phyloP scores from a whole-genome alignment of 2,797 vertebrate species.

The Sparidentex hasta region DNA sequence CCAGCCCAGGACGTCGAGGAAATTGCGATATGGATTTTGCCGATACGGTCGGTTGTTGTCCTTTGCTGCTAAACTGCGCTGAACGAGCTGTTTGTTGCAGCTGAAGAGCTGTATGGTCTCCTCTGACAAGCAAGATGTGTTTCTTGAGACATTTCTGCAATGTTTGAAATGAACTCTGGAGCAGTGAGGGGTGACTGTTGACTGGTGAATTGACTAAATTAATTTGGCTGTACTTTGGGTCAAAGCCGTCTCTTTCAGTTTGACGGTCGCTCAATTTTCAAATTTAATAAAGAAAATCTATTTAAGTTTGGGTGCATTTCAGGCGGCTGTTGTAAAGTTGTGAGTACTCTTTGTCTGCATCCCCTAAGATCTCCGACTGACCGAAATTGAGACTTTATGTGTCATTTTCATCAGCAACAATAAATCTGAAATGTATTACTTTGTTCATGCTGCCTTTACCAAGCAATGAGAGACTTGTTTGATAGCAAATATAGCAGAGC shows the following conservation, averaged over 20 bases:
- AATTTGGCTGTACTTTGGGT: slow-evolving; percentile 28
- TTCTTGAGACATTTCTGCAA: slow-evolving; percentile 50
- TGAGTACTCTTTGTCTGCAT: background rate
- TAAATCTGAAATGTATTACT: background rate
- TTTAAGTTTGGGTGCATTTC: background rate
- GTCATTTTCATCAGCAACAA: background rate
- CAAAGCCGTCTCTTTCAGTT: slow-evolving; percentile 21
- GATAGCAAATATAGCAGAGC: slow-evolving; percentile 3
- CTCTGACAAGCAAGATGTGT: slow-evolving; percentile 50
- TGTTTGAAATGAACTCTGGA: slow-evolving; percentile 52
- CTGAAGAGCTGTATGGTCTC: slow-evolving; percentile 47
- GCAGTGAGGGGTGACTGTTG: slow-evolving; percentile 30
- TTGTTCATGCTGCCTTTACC: background rate
- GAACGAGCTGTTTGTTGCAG: slow-evolving; percentile 56
- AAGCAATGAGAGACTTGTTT: slow-evolving; percentile 4
- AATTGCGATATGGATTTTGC: slow-evolving; percentile 68
- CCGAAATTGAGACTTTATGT: background rate
- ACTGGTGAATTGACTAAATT: slow-evolving; percentile 29
- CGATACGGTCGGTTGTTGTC: slow-evolving; percentile 63
- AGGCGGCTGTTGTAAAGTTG: background rate
- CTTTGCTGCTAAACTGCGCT: slow-evolving; percentile 69
- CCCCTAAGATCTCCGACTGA: background rate
- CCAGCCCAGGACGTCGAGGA: slow-evolving; percentile 50
- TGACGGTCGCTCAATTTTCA: background rate
- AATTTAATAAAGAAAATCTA: background rate